Evolutionary conservation across 2,113 vertebrate species (phyloP).

Genomic region (Onychorhynchus coronatus): DNA sequence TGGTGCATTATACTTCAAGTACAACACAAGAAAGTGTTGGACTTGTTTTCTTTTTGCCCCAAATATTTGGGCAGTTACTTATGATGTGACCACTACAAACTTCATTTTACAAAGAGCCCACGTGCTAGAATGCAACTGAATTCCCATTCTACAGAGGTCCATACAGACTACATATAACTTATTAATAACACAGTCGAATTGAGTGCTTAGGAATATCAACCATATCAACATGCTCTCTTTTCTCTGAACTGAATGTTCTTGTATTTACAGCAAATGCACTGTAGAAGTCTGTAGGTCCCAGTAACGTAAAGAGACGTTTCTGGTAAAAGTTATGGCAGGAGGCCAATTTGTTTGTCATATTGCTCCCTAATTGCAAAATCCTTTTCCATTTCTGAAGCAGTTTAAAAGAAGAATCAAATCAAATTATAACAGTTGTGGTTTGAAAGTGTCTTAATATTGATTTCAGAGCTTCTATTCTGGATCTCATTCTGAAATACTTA

Average conservation of each 20-base stretch:
- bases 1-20: background rate
- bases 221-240: background rate
- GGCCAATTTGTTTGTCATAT: background rate
- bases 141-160: background rate
- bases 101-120: background rate
- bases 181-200: background rate
- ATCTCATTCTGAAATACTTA: background rate
- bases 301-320: conserved; percentile 4
- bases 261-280: background rate
- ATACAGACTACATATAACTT: background rate
- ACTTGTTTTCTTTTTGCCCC: background rate
- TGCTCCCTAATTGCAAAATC: background rate
- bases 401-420: conserved; percentile 33
- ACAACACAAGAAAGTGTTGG: background rate
- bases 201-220: background rate
- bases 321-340: conserved; percentile 34
- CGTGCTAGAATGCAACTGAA: background rate
- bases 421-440: conserved; percentile 36
- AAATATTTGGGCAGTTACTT: background rate
- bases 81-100: background rate
- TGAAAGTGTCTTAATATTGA: conserved; percentile 48
- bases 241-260: background rate
- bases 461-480: conserved; percentile 25
- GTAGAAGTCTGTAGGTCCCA: background rate
- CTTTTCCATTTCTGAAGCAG: conserved; percentile 31